phyloP scores from a whole-genome alignment of 1,140 invertebrate genomes.

The Oscheius sp. region DNA sequence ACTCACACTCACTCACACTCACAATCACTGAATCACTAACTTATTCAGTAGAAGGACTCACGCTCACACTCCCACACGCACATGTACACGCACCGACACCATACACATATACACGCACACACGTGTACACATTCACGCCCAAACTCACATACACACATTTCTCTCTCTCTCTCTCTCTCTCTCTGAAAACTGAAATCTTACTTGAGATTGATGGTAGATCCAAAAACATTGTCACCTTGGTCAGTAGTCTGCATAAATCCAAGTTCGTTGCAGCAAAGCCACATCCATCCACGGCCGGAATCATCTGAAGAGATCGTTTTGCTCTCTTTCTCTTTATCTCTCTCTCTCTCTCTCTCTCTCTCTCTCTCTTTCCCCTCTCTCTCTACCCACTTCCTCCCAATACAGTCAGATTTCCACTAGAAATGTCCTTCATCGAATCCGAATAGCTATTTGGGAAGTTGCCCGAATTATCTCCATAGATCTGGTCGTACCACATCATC shows the following conservation, averaged over 20 bases:
- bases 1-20: too few species aligned
- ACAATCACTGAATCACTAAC: not conserved
- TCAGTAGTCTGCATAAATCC: constrained; percentile 44
- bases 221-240: constrained; percentile 37
- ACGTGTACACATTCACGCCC: too few species aligned
- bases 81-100: too few species aligned
- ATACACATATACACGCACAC: too few species aligned
- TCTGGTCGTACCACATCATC: constrained; percentile 20
- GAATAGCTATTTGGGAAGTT: constrained; percentile 30
- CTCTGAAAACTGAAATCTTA: constrained; percentile 22
- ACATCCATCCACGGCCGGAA: constrained; percentile 38
- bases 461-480: constrained; percentile 7
- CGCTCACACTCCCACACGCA: too few species aligned
- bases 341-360: not conserved
- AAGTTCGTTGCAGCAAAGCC: constrained; percentile 43
- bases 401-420: constrained; percentile 9
- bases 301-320: not conserved
- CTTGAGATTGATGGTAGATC: constrained; percentile 35
- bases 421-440: constrained; percentile 17
- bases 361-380: not conserved
- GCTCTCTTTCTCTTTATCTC: not conserved
- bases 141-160: not conserved
- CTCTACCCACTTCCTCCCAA: not conserved
- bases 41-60: not conserved
- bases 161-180: too few species aligned